Evolutionary conservation across 2,797 vertebrate genomes (phyloP).

Genomic region (Dicrostonyx torquatus): DNA sequence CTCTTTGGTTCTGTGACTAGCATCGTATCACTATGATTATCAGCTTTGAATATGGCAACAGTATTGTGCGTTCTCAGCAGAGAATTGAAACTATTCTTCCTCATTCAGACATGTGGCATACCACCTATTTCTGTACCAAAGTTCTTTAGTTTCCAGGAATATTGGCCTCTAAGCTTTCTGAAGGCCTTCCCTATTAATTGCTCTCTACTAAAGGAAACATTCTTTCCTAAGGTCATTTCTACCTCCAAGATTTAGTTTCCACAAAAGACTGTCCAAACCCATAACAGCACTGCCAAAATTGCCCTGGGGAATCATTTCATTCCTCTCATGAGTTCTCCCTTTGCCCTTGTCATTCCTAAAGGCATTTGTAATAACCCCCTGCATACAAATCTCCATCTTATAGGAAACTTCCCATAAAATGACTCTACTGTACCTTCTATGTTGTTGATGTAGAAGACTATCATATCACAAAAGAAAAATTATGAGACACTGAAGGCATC

Average conservation of each 20-base stretch:
- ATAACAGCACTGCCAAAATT: background rate
- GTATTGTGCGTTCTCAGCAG: background rate
- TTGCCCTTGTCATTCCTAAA: background rate
- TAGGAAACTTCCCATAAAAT: background rate
- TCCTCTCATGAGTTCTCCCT: background rate
- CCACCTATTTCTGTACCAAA: background rate
- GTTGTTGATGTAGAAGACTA: background rate
- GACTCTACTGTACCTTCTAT: background rate
- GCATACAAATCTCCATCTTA: background rate
- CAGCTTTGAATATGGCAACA: background rate
- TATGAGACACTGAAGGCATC: background rate
- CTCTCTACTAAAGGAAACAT: background rate
- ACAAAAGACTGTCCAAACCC: background rate
- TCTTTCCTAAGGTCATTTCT: background rate
- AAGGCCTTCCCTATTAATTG: background rate
- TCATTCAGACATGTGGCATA: background rate
- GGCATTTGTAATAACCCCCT: background rate
- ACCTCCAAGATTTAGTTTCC: background rate
- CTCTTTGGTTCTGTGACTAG: background rate
- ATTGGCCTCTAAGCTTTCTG: background rate
- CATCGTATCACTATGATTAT: background rate
- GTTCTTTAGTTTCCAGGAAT: background rate
- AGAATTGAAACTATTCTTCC: background rate
- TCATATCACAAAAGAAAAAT: slow-evolving; percentile 4
- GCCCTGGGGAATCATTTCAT: background rate